A percentile compares a stretch with the other conserved stretches of the same genome.
phyloP scores from a whole-genome alignment of 2,888 invertebrate genomes.

The Tryphoninae sp. region DNA sequence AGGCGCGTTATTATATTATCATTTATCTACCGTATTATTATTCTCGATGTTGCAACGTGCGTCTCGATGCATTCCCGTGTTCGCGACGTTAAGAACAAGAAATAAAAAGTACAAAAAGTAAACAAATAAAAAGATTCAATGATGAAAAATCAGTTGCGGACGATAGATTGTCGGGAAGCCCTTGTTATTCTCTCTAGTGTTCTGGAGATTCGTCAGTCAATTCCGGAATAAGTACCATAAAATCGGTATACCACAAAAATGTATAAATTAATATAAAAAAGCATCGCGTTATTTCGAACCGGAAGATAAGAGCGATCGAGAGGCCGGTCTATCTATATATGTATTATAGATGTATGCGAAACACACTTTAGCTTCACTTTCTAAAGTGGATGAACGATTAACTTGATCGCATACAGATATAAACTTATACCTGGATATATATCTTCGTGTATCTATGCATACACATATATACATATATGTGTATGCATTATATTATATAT shows the following conservation, averaged over 20 bases:
- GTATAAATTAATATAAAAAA: constrained; percentile 36
- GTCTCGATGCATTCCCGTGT: neutral
- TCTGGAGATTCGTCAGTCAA: neutral
- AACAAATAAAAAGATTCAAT: neutral
- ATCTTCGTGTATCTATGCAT: neutral
- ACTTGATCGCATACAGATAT: constrained; percentile 1
- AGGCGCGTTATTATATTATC: neutral
- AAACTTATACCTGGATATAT: too few species aligned
- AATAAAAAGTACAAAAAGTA: neutral
- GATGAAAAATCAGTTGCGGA: constrained; percentile 30
- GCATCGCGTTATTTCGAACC: constrained; percentile 29
- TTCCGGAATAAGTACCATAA: too few species aligned
- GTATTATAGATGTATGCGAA: constrained; percentile 31
- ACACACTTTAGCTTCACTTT: constrained; percentile 55
- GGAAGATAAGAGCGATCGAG: constrained; percentile 56
- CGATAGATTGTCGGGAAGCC: constrained; percentile 47
- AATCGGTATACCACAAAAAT: neutral
- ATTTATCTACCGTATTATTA: neutral
- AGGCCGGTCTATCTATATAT: constrained; percentile 6
- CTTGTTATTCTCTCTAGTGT: neutral
- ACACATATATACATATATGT: neutral
- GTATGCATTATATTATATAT: too few species aligned
- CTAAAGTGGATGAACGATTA: constrained; percentile 60
- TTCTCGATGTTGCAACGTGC: neutral
- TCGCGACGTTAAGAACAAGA: neutral